phyloP scores from a whole-genome alignment of 23 tunicate species.

The Botrylloides violaceus region DNA sequence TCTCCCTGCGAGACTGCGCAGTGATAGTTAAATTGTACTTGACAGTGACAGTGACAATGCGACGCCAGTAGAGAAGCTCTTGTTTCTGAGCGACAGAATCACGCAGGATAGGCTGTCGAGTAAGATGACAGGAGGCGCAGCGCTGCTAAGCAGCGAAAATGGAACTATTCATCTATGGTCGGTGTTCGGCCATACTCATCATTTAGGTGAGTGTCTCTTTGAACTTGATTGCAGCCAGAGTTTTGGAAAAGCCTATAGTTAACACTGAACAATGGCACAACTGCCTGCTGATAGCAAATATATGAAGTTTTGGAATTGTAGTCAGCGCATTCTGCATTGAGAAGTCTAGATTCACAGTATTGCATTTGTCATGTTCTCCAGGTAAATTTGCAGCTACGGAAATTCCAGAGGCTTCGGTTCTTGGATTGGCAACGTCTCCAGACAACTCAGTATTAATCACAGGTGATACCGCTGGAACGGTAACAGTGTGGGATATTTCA shows the following conservation, averaged over 20 bases:
- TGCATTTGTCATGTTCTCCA: no score
- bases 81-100: constrained; percentile 48
- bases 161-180: constrained; percentile 77
- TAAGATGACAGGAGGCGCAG: constrained; percentile 34
- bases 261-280: no score
- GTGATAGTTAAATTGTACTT: no score
- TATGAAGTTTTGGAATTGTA: no score
- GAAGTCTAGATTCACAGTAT: no score
- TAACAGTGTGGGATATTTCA: constrained; percentile 72
- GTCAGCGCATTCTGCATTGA: no score
- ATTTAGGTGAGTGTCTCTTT: constrained; percentile 39
- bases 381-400: constrained; percentile 58
- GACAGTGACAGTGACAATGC: background rate
- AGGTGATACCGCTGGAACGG: constrained; percentile 58
- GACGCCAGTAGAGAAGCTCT: constrained; percentile 49
- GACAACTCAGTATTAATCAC: constrained; percentile 60
- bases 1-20: no score
- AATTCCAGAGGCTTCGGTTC: constrained; percentile 42
- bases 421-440: constrained; percentile 41
- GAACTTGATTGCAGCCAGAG: background rate
- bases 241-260: background rate
- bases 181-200: constrained; percentile 36
- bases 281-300: no score
- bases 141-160: constrained; percentile 61
- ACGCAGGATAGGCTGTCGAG: constrained; percentile 35